Percentiles rank a stretch among this genome's conserved stretches.
Evolutionary conservation across 2,113 vertebrate genomes (phyloP).

Genomic region (Amphiprion ocellaris): DNA sequence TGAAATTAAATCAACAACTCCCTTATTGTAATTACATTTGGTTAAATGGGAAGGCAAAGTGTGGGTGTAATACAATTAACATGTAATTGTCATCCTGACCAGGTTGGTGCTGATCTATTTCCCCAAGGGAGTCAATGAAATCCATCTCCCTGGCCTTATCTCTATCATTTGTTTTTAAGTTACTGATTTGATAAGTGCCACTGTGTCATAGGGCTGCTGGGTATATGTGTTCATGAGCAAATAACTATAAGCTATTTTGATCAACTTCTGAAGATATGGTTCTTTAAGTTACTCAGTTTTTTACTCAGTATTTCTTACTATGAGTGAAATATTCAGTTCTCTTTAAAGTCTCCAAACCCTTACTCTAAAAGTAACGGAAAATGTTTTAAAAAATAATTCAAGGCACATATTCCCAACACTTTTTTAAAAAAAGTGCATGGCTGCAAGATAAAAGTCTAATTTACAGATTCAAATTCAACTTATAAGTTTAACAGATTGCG

Average conservation of each 20-base stretch:
- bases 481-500: too few species aligned
- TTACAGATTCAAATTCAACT: too few species aligned
- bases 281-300: background rate
- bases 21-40: slow-evolving; percentile 83
- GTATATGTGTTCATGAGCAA: background rate
- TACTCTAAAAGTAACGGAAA: too few species aligned
- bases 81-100: slow-evolving; percentile 78
- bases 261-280: background rate
- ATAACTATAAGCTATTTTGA: background rate
- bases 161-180: slow-evolving; percentile 33
- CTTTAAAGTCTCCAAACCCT: background rate
- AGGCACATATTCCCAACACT: too few species aligned
- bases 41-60: slow-evolving; percentile 81
- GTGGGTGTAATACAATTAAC: slow-evolving; percentile 84
- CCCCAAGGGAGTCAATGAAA: slow-evolving; percentile 55
- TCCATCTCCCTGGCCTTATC: slow-evolving; percentile 32
- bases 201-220: background rate
- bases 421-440: too few species aligned
- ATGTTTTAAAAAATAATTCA: too few species aligned
- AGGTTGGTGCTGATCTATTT: slow-evolving; percentile 69
- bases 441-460: too few species aligned
- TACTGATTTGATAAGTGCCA: slow-evolving; percentile 2
- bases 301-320: background rate
- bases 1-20: slow-evolving; percentile 86
- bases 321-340: background rate